These are phyloP conservation scores for Equus przewalskii DNA, from an alignment of 2,113 vertebrate genomes.

Conservation along the genomic window DNA sequence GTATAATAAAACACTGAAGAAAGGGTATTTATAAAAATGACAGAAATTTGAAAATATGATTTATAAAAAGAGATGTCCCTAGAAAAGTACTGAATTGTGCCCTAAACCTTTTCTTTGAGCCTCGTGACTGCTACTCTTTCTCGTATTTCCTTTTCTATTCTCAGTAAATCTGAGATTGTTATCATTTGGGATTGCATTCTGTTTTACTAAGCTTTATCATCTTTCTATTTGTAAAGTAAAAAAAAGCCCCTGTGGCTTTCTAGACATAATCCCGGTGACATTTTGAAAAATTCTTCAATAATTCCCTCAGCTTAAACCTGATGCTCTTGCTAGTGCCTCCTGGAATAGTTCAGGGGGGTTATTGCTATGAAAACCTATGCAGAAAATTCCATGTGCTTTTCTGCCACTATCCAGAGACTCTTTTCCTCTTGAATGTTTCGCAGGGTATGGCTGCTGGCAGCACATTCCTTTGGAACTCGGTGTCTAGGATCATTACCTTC, in stretches of 20 bases:
- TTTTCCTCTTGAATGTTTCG: conserved; percentile 24
- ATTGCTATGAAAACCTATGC: not conserved
- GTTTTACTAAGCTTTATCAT: not conserved
- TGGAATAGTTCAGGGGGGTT: not conserved
- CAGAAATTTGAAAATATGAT: not conserved
- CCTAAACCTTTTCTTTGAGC: conserved; percentile 14
- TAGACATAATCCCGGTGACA: not conserved
- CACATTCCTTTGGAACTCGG: not conserved
- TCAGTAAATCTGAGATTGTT: not conserved
- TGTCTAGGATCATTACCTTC: conserved; percentile 11
- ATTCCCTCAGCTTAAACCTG: conserved; percentile 26
- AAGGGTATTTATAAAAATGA: not conserved
- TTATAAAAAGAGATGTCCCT: not conserved
- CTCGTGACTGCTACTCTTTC: not conserved
- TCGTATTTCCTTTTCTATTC: not conserved
- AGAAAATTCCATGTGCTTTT: not conserved
- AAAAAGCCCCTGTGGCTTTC: not conserved
- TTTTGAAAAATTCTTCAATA: not conserved
- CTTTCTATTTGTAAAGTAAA: conserved; percentile 13
- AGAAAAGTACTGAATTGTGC: not conserved
- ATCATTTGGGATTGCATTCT: not conserved
- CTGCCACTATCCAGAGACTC: not conserved
- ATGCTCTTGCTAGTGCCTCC: not conserved
- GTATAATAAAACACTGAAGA: not conserved
- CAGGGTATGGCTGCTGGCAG: not conserved